Base-by-base conservation (phyloP, 2,797 vertebrate species). In the Pseudochromis fuscus region DNA sequence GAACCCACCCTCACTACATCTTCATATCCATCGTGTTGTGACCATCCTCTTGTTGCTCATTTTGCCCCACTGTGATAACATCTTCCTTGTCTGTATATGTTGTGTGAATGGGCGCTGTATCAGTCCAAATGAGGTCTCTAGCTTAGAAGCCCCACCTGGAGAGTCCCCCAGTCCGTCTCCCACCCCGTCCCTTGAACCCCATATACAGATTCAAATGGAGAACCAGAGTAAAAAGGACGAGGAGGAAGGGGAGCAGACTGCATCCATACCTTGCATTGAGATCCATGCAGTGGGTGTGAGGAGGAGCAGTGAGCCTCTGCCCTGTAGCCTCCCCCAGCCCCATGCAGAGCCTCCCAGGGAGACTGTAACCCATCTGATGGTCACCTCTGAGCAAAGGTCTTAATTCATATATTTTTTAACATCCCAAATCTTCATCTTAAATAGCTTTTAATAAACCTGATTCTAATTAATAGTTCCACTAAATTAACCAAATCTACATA, bases 331-430 rank as follows among this genome's bases (percentile, higher is more conserved):
- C 79, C 66, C 55, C 52, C 76, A 35, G 30, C 56, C 80, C 49
- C 53, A 24, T 15, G 60, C 82, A 59, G 75, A 83, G 19, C 18
- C 82, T 61, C 64, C 44, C 63, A 37, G n/a, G 25, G 69, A 86
- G 55, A 66, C 67, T 21, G 21, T 77, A 11, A 53, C 71, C 55
- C 80, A 49, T 15, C 88, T 44, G 81, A 79, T 2, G 38, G 78
- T 82, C 84, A 61, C 82, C 65, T 69, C 87, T 25, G 86, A 88
- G 44, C 80, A 87, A 86, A 93, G 91, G 91, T 90, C 57, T 70
- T 50, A 1, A 53, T 73, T 53, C 12, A 25, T 75, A 2, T 60
- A 58, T 82, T 56, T 77, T 18, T 50, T 16, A 45, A 25, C 44
- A 56, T 3, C 28, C 24, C 4, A 73, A 70, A 55, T 61, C 19